These are phyloP conservation scores for Pachyuromys duprasi DNA, from an alignment of 2,797 vertebrate species.

Conservation along the genomic window DNA sequence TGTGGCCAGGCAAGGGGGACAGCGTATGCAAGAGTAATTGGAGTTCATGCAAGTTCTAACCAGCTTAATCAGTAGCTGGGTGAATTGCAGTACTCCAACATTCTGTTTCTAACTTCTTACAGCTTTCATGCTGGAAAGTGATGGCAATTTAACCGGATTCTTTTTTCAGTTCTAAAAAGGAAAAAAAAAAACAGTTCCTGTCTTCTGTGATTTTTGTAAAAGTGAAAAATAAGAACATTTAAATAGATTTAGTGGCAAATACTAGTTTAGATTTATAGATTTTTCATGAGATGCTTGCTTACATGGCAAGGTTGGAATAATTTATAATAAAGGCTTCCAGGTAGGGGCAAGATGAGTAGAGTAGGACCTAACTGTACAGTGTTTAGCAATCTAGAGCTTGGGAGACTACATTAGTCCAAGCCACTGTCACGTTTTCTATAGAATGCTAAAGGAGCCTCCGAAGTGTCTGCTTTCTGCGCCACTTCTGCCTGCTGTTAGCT, in stretches of 20 bases:
- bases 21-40: constrained; percentile 81
- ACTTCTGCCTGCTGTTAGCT: not conserved
- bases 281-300: not conserved
- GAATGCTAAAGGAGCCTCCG: not conserved
- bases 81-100: constrained; percentile 74
- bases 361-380: not conserved
- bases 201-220: not conserved
- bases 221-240: not conserved
- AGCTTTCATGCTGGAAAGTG: not conserved
- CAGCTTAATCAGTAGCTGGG: constrained; percentile 71
- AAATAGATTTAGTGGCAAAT: constrained; percentile 9
- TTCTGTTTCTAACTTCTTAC: not conserved
- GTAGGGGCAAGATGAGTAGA: not conserved
- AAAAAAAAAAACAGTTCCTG: not conserved
- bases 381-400: not conserved
- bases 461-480: not conserved
- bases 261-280: not conserved
- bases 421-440: not conserved
- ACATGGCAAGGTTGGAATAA: not conserved
- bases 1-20: constrained; percentile 78
- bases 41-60: constrained; percentile 30
- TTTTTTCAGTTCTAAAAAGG: constrained; percentile 17
- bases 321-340: not conserved
- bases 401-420: not conserved
- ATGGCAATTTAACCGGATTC: not conserved